A percentile compares a stretch with the other conserved stretches of the same genome.
These are phyloP conservation scores for Sarotherodon lohbergeri DNA, from an alignment of 2,113 vertebrate species.

Conservation along the genomic window DNA sequence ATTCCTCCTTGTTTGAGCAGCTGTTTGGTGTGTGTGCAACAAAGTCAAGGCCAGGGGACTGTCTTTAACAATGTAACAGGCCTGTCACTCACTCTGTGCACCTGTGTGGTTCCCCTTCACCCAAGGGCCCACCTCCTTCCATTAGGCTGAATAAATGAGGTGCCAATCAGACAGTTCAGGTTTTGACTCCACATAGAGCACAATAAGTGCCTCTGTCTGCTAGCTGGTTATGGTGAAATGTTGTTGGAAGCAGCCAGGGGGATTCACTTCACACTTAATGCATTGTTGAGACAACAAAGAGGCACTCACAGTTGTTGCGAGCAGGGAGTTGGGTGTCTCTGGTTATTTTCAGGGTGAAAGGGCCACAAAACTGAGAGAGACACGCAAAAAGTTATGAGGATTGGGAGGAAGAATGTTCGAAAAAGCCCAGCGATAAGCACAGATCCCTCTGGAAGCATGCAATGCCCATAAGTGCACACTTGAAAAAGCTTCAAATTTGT, in stretches of 20 bases:
- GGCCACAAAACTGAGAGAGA: not conserved
- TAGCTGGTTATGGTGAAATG: constrained; percentile 11
- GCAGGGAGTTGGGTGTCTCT: constrained; percentile 6
- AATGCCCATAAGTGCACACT: not conserved
- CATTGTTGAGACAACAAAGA: constrained; percentile 20
- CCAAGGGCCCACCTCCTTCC: constrained; percentile 39
- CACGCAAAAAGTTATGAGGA: not conserved
- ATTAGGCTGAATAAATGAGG: constrained; percentile 56
- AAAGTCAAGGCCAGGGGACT: constrained; percentile 32
- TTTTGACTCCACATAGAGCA: constrained; percentile 15
- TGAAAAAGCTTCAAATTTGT: not conserved
- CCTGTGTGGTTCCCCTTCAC: constrained; percentile 3
- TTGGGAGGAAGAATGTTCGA: not conserved
- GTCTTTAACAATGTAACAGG: constrained; percentile 27
- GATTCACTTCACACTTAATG: constrained; percentile 21
- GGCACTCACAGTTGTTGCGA: not conserved
- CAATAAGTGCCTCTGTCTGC: constrained; percentile 8
- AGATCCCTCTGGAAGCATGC: not conserved
- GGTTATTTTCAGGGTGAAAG: constrained; percentile 15
- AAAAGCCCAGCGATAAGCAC: not conserved
- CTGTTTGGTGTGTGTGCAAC: constrained; percentile 2
- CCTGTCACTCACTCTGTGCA: constrained; percentile 23
- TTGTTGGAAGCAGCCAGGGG: constrained; percentile 4
- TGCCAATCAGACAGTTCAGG: constrained; percentile 42
- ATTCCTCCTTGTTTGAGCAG: constrained; percentile 22